phyloP scores from a whole-genome alignment of 2,113 vertebrate species.

The Chamaetylas fuelleborni region DNA sequence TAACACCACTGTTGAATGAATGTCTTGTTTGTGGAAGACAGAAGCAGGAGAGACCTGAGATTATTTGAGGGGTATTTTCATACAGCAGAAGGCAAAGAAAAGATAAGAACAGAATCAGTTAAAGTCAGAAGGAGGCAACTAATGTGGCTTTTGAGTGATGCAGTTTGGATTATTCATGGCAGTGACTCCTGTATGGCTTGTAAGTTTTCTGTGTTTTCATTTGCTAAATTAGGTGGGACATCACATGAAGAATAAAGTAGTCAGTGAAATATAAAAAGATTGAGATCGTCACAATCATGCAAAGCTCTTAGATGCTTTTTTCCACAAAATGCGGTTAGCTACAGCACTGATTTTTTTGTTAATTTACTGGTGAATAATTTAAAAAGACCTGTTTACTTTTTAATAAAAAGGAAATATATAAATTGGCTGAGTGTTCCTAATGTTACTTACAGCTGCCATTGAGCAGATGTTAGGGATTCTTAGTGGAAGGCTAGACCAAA shows the following conservation, averaged over 20 bases:
- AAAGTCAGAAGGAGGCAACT: slow-evolving; percentile 38
- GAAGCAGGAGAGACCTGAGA: neutral
- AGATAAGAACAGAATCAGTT: neutral
- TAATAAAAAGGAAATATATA: slow-evolving; percentile 72
- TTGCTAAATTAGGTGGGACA: slow-evolving; percentile 65
- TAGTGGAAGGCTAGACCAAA: slow-evolving; percentile 32
- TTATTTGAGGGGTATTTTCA: neutral
- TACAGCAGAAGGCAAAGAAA: neutral
- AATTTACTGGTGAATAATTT: slow-evolving; percentile 78
- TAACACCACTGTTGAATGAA: neutral
- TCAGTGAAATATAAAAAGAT: slow-evolving; percentile 23
- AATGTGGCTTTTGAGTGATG: slow-evolving; percentile 27
- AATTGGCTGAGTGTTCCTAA: slow-evolving; percentile 58
- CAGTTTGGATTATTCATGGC: slow-evolving; percentile 57
- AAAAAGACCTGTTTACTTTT: slow-evolving; percentile 77
- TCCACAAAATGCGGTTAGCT: slow-evolving; percentile 19
- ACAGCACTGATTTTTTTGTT: slow-evolving; percentile 64
- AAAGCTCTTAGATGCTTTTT: neutral
- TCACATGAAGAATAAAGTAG: slow-evolving; percentile 19
- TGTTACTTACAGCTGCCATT: slow-evolving; percentile 52
- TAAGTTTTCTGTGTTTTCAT: slow-evolving; percentile 11
- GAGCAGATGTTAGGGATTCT: slow-evolving; percentile 52
- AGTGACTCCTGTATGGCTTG: neutral
- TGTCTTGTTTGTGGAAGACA: neutral
- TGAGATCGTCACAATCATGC: slow-evolving; percentile 25